Conservation (phyloP, 1,140 invertebrate genomes). For the Drosophila tani region DNA sequence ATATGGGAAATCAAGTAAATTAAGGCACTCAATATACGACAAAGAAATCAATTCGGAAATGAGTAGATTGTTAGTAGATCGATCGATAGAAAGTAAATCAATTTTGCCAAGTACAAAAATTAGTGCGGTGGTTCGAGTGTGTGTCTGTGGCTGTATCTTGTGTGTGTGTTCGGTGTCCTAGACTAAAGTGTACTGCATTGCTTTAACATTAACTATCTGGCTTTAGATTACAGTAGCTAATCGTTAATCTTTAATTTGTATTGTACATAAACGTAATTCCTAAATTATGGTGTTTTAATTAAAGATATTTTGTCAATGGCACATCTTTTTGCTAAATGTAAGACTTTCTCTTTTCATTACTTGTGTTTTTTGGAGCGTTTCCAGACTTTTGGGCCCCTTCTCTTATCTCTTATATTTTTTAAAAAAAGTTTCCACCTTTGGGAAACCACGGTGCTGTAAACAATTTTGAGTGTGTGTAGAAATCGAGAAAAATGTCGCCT, state of each 20-base stretch:
- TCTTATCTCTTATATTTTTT: neutral
- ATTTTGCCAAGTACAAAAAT: slow-evolving; percentile 69
- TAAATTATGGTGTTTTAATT: slow-evolving; percentile 70
- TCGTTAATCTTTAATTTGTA: slow-evolving; percentile 56
- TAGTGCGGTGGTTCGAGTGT: slow-evolving; percentile 71
- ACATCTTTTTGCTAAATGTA: slow-evolving; percentile 60
- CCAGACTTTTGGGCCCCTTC: slow-evolving; percentile 11
- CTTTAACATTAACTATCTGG: slow-evolving; percentile 47
- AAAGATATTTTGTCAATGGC: slow-evolving; percentile 72
- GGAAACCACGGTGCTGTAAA: slow-evolving; percentile 27
- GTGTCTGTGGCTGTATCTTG: slow-evolving; percentile 19
- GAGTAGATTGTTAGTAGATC: slow-evolving; percentile 59
- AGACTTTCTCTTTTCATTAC: slow-evolving; percentile 20
- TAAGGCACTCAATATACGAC: slow-evolving; percentile 78
- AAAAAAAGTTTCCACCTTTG: slow-evolving; percentile 3
- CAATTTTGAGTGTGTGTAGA: slow-evolving; percentile 36
- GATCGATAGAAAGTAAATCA: slow-evolving; percentile 46
- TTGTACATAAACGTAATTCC: slow-evolving; percentile 69
- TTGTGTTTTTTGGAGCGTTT: slow-evolving; percentile 5
- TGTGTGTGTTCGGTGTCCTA: slow-evolving; percentile 30
- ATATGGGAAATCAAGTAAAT: slow-evolving; percentile 65
- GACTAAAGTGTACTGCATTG: slow-evolving; percentile 43
- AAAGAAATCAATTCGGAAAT: slow-evolving; percentile 45
- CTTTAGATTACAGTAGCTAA: slow-evolving; percentile 57
- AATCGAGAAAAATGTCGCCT: slow-evolving; percentile 26